These are phyloP conservation scores for Lytechinus pictus DNA, from an alignment of 35 echinoderm and acorn worm genomes.

Conservation along the genomic window DNA sequence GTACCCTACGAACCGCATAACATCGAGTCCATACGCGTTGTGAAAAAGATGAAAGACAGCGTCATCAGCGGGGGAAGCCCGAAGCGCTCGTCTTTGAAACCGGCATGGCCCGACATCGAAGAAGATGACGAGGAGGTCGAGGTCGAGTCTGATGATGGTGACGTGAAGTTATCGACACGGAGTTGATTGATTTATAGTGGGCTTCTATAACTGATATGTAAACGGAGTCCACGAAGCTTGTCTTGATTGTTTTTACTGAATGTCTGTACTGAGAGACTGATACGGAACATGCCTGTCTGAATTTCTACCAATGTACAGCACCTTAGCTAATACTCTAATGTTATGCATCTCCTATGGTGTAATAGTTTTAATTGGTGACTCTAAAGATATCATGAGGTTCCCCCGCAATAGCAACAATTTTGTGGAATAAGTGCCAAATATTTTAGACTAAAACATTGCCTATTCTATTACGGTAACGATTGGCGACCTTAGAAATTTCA, in stretches of 20 bases:
- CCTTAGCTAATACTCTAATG: too few relatives aligned
- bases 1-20: not conserved
- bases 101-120: not conserved
- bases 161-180: not conserved
- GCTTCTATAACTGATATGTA: not conserved
- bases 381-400: too few relatives aligned
- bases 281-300: not conserved
- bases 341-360: too few relatives aligned
- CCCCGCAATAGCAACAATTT: too few relatives aligned
- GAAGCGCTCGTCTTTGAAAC: not conserved
- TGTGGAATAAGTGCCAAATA: too few relatives aligned
- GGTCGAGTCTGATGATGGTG: not conserved
- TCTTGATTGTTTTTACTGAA: not conserved
- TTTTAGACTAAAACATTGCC: too few relatives aligned
- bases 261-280: not conserved
- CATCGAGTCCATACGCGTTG: not conserved
- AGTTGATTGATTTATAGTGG: slow-evolving; percentile 17
- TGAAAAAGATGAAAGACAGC: not conserved
- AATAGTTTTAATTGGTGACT: too few relatives aligned
- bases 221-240: not conserved
- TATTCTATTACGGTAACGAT: too few relatives aligned
- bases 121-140: not conserved
- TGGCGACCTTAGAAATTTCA: too few relatives aligned
- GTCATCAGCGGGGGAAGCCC: slow-evolving; percentile 3
- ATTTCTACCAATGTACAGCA: not conserved